Conservation (phyloP, 2,888 invertebrate species). For the Pheosia tremula region DNA sequence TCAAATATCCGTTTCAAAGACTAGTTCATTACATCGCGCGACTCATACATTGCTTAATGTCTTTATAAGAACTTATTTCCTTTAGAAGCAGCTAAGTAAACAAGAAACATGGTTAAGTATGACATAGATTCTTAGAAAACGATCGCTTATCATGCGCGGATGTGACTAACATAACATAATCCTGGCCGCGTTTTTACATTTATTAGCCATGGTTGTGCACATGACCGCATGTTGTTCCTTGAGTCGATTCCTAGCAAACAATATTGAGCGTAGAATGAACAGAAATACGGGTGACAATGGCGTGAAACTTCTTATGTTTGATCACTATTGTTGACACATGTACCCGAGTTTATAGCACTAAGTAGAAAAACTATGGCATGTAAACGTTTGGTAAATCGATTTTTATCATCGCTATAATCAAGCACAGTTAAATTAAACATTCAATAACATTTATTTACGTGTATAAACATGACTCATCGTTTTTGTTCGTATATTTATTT, state of each 20-base stretch:
- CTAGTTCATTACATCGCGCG: constrained; percentile 22
- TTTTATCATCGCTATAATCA: constrained; percentile 15
- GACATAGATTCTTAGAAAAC: constrained; percentile 55
- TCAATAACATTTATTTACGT: constrained; percentile 19
- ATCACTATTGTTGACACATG: not conserved
- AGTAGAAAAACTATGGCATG: not conserved
- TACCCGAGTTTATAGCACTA: not conserved
- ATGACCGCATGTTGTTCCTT: constrained; percentile 14
- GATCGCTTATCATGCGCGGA: constrained; percentile 54
- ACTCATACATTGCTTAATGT: constrained; percentile 28
- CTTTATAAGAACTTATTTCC: constrained; percentile 44
- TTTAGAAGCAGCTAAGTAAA: constrained; percentile 35
- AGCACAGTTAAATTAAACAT: constrained; percentile 21
- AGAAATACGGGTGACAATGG: constrained; percentile 13
- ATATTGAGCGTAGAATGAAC: constrained; percentile 9
- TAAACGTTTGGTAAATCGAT: constrained; percentile 8
- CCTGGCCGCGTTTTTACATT: constrained; percentile 43
- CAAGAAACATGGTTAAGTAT: constrained; percentile 32
- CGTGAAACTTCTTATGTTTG: constrained; percentile 7
- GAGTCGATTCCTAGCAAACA: constrained; percentile 14
- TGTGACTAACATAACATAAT: constrained; percentile 56
- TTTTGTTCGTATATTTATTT: constrained; percentile 11
- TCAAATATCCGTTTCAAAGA: constrained; percentile 27
- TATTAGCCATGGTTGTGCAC: constrained; percentile 30
- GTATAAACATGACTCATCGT: constrained; percentile 15